Evolutionary conservation across 1,140 invertebrate genomes (phyloP).

Genomic region (Drosophila grimshawi): DNA sequence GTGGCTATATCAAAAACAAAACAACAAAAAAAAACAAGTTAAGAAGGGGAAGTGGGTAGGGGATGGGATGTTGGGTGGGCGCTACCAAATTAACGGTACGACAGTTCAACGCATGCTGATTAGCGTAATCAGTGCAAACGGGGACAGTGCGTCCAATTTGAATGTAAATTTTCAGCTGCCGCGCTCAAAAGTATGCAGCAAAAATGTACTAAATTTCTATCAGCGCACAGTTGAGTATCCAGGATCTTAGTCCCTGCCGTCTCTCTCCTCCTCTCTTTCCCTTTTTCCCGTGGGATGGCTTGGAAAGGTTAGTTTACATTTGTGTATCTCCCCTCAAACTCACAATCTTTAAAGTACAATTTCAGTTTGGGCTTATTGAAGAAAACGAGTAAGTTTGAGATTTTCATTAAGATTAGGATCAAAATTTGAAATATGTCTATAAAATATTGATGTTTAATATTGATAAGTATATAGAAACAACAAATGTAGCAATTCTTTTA

Average conservation of each 20-base stretch:
- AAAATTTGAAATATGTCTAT: not conserved
- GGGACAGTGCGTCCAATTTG: conserved; percentile 51
- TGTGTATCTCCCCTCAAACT: not conserved
- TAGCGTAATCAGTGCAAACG: conserved; percentile 58
- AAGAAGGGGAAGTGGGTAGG: not conserved
- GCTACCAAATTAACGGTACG: conserved; percentile 28
- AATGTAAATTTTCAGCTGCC: conserved; percentile 63
- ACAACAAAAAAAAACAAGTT: not conserved
- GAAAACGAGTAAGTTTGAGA: not conserved
- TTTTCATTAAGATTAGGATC: not conserved
- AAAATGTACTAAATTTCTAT: conserved; percentile 50
- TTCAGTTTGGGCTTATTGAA: not conserved
- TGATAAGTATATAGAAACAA: no score
- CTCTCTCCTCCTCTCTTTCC: not conserved
- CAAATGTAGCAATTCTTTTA: no score
- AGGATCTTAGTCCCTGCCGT: not conserved
- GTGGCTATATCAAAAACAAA: not conserved
- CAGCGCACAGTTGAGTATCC: not conserved
- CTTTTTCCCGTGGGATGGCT: not conserved
- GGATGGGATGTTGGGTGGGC: not conserved
- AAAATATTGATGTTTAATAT: no score
- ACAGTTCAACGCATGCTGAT: conserved; percentile 41
- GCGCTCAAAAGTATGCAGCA: conserved; percentile 38
- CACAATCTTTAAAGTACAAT: not conserved
- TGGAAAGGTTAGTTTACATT: conserved; percentile 7